phyloP scores from a whole-genome alignment of 2,888 invertebrate genomes.

The Oscheius sp. region DNA sequence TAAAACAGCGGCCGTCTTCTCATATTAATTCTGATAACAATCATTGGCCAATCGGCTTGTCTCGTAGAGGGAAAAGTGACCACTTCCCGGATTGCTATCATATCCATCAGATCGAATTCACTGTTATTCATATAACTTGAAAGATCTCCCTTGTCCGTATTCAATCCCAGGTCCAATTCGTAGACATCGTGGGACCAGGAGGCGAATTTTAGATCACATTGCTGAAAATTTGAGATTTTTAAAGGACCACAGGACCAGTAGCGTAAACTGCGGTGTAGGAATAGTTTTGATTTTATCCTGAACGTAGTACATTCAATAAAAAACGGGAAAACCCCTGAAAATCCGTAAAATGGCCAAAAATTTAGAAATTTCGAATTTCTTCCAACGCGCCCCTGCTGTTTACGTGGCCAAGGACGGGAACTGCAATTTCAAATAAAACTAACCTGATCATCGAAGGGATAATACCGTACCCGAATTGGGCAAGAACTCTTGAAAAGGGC shows the following conservation, averaged over 20 bases:
- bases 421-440: background rate
- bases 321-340: too few relatives aligned
- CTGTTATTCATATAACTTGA: constrained; percentile 91
- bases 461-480: constrained; percentile 77
- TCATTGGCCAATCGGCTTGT: constrained; percentile 76
- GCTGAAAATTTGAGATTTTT: too few relatives aligned
- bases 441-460: constrained; percentile 77
- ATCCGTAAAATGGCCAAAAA: too few relatives aligned
- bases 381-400: background rate
- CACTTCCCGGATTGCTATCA: constrained; percentile 73
- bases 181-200: constrained; percentile 78
- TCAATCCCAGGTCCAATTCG: constrained; percentile 80
- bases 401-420: background rate
- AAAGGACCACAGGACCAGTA: too few relatives aligned
- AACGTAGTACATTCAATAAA: too few relatives aligned
- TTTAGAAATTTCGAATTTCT: too few relatives aligned
- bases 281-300: too few relatives aligned
- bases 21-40: constrained; percentile 76
- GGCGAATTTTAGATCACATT: constrained; percentile 77
- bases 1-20: constrained; percentile 77
- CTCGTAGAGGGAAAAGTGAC: constrained; percentile 64
- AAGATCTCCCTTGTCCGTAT: constrained; percentile 84
- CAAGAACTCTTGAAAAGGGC: constrained; percentile 76
- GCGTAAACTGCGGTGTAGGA: too few relatives aligned
- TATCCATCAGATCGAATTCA: constrained; percentile 83